Percentiles rank a stretch among this genome's conserved stretches.
Evolutionary conservation across 2,888 invertebrate species (phyloP).

Genomic region (Tetragonisca angustula): DNA sequence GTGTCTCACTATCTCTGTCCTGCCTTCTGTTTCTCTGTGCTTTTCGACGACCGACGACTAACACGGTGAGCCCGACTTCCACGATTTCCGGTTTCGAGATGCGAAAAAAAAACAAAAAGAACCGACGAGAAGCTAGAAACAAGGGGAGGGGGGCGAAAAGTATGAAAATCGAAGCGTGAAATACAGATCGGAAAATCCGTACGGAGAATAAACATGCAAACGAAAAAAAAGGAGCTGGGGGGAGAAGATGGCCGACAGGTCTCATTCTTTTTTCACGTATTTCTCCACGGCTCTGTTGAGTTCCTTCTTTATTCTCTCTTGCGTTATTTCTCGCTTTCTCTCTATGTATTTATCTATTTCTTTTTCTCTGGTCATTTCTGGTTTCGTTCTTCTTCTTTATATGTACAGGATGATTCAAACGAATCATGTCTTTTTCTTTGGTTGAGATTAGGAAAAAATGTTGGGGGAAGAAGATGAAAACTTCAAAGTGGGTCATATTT

Average conservation of each 20-base stretch:
- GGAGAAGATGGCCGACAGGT: constrained; percentile 23
- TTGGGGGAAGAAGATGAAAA: no score
- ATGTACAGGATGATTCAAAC: no score
- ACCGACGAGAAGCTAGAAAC: not conserved
- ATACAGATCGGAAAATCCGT: not conserved
- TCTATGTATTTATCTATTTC: not conserved
- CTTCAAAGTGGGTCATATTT: no score
- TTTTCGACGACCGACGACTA: constrained; percentile 69
- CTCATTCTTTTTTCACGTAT: constrained; percentile 36
- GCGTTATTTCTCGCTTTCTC: constrained; percentile 3
- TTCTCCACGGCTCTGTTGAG: constrained; percentile 32
- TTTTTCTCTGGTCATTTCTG: not conserved
- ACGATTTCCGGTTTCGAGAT: constrained; percentile 63
- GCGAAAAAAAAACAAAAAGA: constrained; percentile 7
- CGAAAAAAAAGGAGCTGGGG: constrained; percentile 6
- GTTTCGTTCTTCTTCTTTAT: not conserved
- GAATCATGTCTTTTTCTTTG: no score
- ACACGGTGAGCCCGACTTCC: constrained; percentile 71
- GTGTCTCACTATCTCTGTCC: constrained; percentile 57
- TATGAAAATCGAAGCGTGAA: not conserved
- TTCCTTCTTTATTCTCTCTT: constrained; percentile 21
- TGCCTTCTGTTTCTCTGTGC: constrained; percentile 70
- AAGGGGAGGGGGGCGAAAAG: no score
- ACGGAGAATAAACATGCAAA: constrained; percentile 10
- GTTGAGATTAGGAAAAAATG: no score